Base-by-base conservation (phyloP, 2,888 invertebrate species). In the Drosophila histrio region DNA sequence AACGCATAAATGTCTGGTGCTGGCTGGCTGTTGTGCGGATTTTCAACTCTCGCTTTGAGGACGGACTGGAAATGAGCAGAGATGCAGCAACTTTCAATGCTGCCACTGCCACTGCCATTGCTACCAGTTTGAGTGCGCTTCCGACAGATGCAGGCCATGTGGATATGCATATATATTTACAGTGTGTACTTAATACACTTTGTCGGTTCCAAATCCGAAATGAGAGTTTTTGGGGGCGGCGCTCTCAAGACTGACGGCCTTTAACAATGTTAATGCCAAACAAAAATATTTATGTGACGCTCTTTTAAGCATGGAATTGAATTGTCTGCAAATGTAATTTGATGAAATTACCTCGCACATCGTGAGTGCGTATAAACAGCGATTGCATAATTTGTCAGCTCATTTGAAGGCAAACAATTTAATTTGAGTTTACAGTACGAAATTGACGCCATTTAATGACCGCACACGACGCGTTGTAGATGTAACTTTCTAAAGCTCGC, bases 401-500 rank as follows among this genome's bases (percentile, higher is more conserved):
- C 41, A 44, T 70, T 58, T 53, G 2, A 30, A 24, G 15, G 28
- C 50, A 43, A 57, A 38, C 54, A 62, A 65, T 65, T 83, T 77
- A 50, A 77, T 83, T 82, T 64, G 64, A 58, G 50, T 65, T 74
- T 68, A 50, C 62, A 49, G 59, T 57, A 39, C 58, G 21, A 62
- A 61, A 60, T 74, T 79, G 71, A 79, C 65, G 73, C 34, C 66
- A 66, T 47, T 75, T 62, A 62, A 71, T 77, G 62, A 60, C 77
- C 65, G 50, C 72, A 79, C 72, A 60, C 57, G 53, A 17, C n/a
- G 36, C 36, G 24, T 17, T 15, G 36, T 49, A 38, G 36, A 49
- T 43, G 22, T 32, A 69, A 83, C 86, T 81, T 81, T 81, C 81
- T 75, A 86, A 79, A 82, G 50, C 34, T 9, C 39, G 21, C 36